Base-by-base conservation (phyloP, 2,113 vertebrate species). In the Caloenas nicobarica region DNA sequence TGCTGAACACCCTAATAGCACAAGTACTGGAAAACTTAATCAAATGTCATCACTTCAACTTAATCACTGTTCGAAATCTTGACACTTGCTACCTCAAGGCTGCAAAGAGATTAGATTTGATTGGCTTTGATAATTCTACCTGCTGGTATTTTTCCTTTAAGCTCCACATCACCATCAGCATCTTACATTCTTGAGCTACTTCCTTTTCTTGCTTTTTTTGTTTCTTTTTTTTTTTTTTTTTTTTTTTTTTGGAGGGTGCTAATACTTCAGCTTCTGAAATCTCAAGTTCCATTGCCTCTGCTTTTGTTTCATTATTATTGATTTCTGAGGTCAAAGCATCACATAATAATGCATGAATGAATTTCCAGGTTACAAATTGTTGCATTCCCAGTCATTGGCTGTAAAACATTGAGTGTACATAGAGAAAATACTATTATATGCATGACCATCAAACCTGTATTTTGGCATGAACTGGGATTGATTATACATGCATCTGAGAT, bases 11-110 rank as follows among this genome's bases (percentile, higher is more conserved):
- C 80, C 57, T 83, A 91, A 91, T 88, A 89, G 96, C 96, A 96
- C 95, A 96, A 96, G 86, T 97, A 96, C 96, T 96, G 97, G 95
- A 96, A 97, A 97, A 96, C 50, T 78, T 95, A 92, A 97, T 92
- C 96, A 89, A 88, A 94, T 96, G 93, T 72, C 96, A 96, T 97
- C 95, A 94, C 88, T 84, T 79, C 82, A 82, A 81, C 66, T 94
- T 74, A 97, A 98, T 98, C 97, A 94, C 92, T 96, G 91, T 98
- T 98, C 95, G 56, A 56, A 93, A 95, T 95, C 94, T 96, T 96
- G 94, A 95, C 96, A 93, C 92, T 88, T 96, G 95, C 97, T 97
- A 97, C 96, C 96, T 95, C 73, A 92, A 96, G 96, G 89, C 80
- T 97, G 95, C 91, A 95, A 95, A 91, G 83, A 96, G 95, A 96